Evolutionary conservation across 2,113 vertebrate species (phyloP), one percentile per base, ranked within the genome.

Genomic region (Numida meleagris): DNA sequence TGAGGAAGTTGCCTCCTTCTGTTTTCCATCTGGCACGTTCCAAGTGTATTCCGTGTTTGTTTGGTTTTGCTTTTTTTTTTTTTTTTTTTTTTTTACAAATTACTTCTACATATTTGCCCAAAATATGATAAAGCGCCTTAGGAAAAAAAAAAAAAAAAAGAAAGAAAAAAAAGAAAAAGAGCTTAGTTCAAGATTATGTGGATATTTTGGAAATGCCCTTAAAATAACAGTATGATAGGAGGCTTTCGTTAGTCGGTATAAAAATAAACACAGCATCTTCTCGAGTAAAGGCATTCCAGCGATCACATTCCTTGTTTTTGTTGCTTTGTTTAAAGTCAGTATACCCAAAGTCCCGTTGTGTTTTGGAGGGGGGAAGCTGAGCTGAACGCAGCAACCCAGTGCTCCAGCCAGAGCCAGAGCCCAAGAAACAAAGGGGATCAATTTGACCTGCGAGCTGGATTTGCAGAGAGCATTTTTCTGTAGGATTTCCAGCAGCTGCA

Each of bases 21-120:
- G 25, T 4, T 66, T 77, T 17, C 42, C 10, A 6, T 33, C 57
- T 58, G 17, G 6, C 6, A 0, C 24, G 0, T n/a, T 12, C 19
- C 45, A 67, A 48, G 79, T 12, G 43, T 4, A 2, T 83, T 75
- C 53, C 29, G 33, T 50, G 66, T 3, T 11, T 11, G 51, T 51
- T 51, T 27, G 13, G 25, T 27, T 53, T 53, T 53, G 25, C 27
- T 76, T 76, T 82, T 29, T 31, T 53, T 29, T 53, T 29, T 29
- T 50, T 12, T 10, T 76, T 73, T 82, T n/a, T n/a, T n/a, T n/a
- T n/a, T n/a, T n/a, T n/a, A n/a, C n/a, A n/a, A n/a, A n/a, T n/a
- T n/a, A n/a, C n/a, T n/a, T n/a, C n/a, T n/a, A n/a, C n/a, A n/a
- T n/a, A n/a, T n/a, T n/a, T n/a, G n/a, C n/a, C n/a, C n/a, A n/a